Evolutionary conservation across 2,888 invertebrate genomes (phyloP).

Genomic region (Monopis laevigella): DNA sequence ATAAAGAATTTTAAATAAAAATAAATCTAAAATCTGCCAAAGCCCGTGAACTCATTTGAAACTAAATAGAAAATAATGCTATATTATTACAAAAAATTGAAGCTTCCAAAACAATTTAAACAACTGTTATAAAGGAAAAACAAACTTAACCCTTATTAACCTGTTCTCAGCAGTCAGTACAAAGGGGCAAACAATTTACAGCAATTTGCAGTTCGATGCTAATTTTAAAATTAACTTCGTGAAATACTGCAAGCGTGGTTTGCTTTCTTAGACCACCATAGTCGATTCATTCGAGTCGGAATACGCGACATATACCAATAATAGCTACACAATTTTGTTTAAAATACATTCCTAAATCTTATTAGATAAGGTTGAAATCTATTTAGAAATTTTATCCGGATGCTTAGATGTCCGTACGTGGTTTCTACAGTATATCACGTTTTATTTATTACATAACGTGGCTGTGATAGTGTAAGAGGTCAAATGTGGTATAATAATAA

Average conservation of each 20-base stretch:
- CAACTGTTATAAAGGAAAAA: not conserved
- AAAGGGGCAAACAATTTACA: constrained; percentile 35
- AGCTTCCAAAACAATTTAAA: not conserved
- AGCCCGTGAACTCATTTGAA: too few species aligned
- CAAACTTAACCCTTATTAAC: constrained; percentile 12
- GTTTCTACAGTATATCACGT: constrained; percentile 5
- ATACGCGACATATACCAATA: not conserved
- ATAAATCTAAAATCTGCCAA: too few species aligned
- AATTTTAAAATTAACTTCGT: constrained; percentile 63
- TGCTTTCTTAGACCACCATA: constrained; percentile 45
- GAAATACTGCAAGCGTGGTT: constrained; percentile 58
- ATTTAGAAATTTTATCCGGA: not conserved
- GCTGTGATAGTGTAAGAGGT: constrained; percentile 2
- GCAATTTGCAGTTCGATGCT: constrained; percentile 54
- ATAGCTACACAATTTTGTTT: constrained; percentile 1
- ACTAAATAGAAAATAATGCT: not conserved
- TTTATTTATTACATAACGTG: constrained; percentile 5
- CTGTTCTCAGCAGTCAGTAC: constrained; percentile 2
- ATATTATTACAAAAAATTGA: not conserved
- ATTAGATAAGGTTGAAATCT: too few species aligned
- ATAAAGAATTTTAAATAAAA: too few species aligned
- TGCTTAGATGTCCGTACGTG: constrained; percentile 1
- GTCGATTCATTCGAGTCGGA: constrained; percentile 25
- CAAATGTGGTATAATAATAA: too few species aligned
- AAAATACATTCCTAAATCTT: too few species aligned